These are phyloP conservation scores for Papilio aristodemus DNA, from an alignment of 1,140 invertebrate genomes.

Conservation along the genomic window DNA sequence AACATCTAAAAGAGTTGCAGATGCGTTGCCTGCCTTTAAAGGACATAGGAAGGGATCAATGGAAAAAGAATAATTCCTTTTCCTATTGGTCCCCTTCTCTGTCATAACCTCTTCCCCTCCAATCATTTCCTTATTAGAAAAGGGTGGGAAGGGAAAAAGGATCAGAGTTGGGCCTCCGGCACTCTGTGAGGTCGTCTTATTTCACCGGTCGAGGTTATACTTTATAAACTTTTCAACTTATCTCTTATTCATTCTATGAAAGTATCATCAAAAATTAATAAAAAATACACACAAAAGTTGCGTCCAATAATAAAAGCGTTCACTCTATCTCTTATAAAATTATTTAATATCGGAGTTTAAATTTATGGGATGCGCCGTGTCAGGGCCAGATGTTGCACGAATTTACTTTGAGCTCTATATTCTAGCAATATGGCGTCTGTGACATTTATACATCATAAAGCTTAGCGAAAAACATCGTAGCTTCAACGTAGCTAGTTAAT, in stretches of 20 bases:
- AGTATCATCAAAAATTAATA: background rate
- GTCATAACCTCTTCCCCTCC: no score
- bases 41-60: no score
- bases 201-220: background rate
- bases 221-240: background rate
- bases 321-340: slow-evolving; percentile 29
- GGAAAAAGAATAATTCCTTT: no score
- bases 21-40: no score
- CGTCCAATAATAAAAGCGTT: slow-evolving; percentile 20
- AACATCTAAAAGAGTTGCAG: no score
- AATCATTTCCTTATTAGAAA: no score
- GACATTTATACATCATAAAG: slow-evolving; percentile 29
- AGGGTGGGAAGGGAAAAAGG: no score
- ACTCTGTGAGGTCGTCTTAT: background rate
- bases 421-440: slow-evolving; percentile 30
- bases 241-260: background rate
- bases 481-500: background rate
- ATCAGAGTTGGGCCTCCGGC: no score
- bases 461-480: slow-evolving; percentile 19
- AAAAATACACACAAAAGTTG: background rate
- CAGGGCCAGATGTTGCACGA: slow-evolving; percentile 26
- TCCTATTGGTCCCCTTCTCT: no score
- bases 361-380: slow-evolving; percentile 32
- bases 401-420: slow-evolving; percentile 33
- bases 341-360: slow-evolving; percentile 34